These are phyloP conservation scores for Galleria mellonella DNA, from an alignment of 1,140 invertebrate genomes.

Conservation along the genomic window DNA sequence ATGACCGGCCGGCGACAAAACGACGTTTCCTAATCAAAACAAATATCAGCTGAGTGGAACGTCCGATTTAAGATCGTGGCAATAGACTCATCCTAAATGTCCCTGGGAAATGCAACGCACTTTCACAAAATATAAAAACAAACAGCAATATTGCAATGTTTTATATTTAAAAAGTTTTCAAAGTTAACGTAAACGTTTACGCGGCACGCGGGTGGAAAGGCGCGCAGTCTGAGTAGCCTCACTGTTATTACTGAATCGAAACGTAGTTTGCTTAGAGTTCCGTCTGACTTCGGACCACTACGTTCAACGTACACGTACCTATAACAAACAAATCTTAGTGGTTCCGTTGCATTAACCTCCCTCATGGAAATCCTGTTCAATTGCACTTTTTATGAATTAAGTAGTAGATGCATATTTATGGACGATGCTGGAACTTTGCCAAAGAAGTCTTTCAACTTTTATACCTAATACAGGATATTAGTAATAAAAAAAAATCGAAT, in stretches of 20 bases:
- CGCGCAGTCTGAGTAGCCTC: conserved; percentile 52
- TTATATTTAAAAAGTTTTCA: conserved; percentile 39
- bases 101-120: conserved; percentile 16
- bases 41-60: conserved; percentile 34
- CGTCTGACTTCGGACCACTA: conserved; percentile 17
- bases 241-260: conserved; percentile 45
- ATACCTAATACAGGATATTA: too few species aligned
- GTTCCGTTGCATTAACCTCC: conserved; percentile 14
- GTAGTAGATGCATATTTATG: too few species aligned
- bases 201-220: conserved; percentile 32
- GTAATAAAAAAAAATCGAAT: too few species aligned
- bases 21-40: conserved; percentile 33
- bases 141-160: conserved; percentile 2
- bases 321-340: conserved; percentile 8
- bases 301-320: conserved; percentile 13
- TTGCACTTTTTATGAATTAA: neutral
- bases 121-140: conserved; percentile 19
- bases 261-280: conserved; percentile 27
- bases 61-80: conserved; percentile 16
- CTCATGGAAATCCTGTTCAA: conserved; percentile 13
- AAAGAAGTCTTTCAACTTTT: too few species aligned
- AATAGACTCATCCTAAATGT: neutral
- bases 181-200: conserved; percentile 57
- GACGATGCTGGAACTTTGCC: too few species aligned
- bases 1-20: conserved; percentile 30